phyloP scores from a whole-genome alignment of 2,888 invertebrate genomes.

The Heliconius erato region DNA sequence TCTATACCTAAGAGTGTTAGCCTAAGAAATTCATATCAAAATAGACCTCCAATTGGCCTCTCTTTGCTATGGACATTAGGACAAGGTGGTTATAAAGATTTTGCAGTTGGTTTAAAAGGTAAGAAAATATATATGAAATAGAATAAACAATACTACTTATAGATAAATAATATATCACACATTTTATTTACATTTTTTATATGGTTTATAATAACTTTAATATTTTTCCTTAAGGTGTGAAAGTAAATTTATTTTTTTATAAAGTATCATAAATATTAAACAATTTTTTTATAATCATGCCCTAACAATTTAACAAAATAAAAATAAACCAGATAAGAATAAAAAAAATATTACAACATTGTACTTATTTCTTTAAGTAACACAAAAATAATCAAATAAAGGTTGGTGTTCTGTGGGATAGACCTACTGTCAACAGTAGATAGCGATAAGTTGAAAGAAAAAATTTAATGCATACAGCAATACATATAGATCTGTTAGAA shows the following conservation, averaged over 20 bases:
- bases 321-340: not conserved
- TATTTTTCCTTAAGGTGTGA: no score
- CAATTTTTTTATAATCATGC: not conserved
- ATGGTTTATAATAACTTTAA: not conserved
- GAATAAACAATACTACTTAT: no score
- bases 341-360: not conserved
- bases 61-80: slow-evolving; percentile 92
- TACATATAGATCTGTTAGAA: no score
- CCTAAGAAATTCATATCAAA: slow-evolving; percentile 91
- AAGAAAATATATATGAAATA: slow-evolving; percentile 48
- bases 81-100: slow-evolving; percentile 88
- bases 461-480: no score
- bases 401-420: not conserved
- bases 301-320: no score
- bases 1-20: slow-evolving; percentile 88
- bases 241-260: no score
- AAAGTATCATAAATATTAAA: not conserved
- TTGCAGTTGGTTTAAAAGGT: slow-evolving; percentile 89
- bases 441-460: no score
- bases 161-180: no score
- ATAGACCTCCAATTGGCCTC: slow-evolving; percentile 89
- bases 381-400: not conserved
- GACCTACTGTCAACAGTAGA: not conserved
- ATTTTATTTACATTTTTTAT: not conserved
- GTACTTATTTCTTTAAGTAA: not conserved